Conservation (phyloP, 2,113 vertebrate species). For the Todiramphus chloris region DNA sequence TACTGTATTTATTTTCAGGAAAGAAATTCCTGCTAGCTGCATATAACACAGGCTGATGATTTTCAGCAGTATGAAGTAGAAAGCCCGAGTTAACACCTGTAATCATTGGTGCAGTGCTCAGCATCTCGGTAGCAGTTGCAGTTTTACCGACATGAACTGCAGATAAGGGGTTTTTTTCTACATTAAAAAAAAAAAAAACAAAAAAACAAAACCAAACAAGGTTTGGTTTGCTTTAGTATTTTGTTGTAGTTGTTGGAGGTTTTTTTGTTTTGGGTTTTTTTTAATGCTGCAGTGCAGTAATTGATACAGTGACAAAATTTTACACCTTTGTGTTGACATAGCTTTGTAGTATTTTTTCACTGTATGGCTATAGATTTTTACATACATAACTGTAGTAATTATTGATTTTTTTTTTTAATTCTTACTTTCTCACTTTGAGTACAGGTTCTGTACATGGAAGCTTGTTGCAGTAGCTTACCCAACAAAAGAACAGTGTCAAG, state of each 20-base stretch:
- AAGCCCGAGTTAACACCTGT: too few relatives aligned
- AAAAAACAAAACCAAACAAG: too few relatives aligned
- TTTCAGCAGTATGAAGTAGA: accelerated
- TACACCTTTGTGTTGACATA: background rate
- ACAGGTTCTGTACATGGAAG: background rate
- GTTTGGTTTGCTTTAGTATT: too few relatives aligned
- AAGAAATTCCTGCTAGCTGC: background rate
- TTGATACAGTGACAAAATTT: background rate
- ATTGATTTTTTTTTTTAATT: background rate
- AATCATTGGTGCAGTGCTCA: accelerated
- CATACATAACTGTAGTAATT: background rate
- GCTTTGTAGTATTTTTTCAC: constrained; percentile 35
- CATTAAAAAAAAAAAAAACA: background rate
- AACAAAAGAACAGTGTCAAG: background rate
- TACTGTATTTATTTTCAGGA: background rate
- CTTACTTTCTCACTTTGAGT: background rate
- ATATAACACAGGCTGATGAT: too few relatives aligned
- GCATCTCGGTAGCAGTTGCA: accelerated
- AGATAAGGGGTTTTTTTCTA: background rate
- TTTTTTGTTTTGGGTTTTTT: background rate
- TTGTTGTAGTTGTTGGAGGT: too few relatives aligned
- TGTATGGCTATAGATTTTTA: background rate
- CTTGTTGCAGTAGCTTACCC: background rate
- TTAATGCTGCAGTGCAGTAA: background rate
- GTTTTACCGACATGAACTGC: accelerated